Percentiles rank a stretch among this genome's conserved stretches.
These are phyloP conservation scores for Cephalopterus ornatus DNA, from an alignment of 2,113 vertebrate genomes.

Conservation along the genomic window DNA sequence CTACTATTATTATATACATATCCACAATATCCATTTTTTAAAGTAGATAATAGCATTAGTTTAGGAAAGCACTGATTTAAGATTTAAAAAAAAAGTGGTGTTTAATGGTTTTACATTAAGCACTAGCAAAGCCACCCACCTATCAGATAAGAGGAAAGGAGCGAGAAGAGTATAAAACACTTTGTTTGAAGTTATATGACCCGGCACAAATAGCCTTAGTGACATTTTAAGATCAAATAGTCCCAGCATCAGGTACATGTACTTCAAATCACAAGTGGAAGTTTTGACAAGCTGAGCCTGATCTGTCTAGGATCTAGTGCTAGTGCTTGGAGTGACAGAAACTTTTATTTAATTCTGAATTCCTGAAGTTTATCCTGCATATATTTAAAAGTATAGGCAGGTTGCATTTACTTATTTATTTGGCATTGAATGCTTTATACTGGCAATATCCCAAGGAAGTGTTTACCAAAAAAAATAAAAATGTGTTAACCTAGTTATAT, in stretches of 20 bases:
- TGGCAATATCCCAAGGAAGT: neutral
- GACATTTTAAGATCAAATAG: constrained; percentile 32
- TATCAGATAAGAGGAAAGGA: neutral
- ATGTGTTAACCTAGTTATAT: neutral
- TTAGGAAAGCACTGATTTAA: neutral
- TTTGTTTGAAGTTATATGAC: neutral
- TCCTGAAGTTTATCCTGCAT: neutral
- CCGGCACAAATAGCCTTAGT: neutral
- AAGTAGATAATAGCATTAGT: neutral
- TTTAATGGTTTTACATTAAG: neutral
- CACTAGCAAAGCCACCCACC: neutral
- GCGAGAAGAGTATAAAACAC: neutral
- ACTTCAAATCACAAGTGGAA: neutral
- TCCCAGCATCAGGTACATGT: neutral
- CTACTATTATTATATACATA: neutral
- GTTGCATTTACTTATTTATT: neutral
- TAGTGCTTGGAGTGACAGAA: neutral
- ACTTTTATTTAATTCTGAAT: neutral
- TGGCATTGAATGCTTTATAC: neutral
- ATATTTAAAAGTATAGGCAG: neutral
- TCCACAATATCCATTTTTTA: neutral
- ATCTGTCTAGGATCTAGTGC: neutral
- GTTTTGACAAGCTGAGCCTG: neutral
- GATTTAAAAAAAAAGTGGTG: neutral
- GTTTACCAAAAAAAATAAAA: neutral